A percentile compares a stretch with the other conserved stretches of the same genome.
These are phyloP conservation scores for Scrobipalpa atriplicella DNA, from an alignment of 2,888 invertebrate species.

Conservation along the genomic window DNA sequence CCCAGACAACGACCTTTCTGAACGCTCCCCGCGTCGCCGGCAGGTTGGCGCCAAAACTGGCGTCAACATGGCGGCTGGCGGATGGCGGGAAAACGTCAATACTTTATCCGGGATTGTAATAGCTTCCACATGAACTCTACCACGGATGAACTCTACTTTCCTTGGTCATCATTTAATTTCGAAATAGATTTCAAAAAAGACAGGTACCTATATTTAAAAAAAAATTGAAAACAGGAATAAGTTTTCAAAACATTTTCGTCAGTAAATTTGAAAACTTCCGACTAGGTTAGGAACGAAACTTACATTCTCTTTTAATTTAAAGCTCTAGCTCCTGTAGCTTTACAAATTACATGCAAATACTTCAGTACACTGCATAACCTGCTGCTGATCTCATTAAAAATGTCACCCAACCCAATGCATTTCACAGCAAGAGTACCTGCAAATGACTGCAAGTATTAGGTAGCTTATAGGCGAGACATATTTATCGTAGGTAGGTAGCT, in stretches of 20 bases:
- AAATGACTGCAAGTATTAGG: neutral
- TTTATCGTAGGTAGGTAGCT: neutral
- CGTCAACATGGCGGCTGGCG: conserved; percentile 67
- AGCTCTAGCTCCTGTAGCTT: no score
- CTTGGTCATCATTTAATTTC: neutral
- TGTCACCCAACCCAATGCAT: no score
- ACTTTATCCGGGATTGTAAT: conserved; percentile 7
- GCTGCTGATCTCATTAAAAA: no score
- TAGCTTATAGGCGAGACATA: neutral
- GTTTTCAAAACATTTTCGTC: no score
- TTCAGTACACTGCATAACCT: no score
- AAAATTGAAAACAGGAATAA: no score
- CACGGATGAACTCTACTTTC: neutral
- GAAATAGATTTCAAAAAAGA: neutral
- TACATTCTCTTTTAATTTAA: no score
- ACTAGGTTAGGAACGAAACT: no score
- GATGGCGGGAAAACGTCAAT: conserved; percentile 52
- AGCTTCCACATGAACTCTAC: neutral
- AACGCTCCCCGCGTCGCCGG: conserved; percentile 54
- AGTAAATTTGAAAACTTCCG: no score
- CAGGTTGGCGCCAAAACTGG: conserved; percentile 70
- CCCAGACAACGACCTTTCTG: conserved; percentile 56
- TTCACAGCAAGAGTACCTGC: neutral
- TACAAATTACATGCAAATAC: no score
- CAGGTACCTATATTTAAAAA: no score